These are phyloP conservation scores for Sakesphorus luctuosus DNA, from an alignment of 2,113 vertebrate genomes.

Conservation along the genomic window DNA sequence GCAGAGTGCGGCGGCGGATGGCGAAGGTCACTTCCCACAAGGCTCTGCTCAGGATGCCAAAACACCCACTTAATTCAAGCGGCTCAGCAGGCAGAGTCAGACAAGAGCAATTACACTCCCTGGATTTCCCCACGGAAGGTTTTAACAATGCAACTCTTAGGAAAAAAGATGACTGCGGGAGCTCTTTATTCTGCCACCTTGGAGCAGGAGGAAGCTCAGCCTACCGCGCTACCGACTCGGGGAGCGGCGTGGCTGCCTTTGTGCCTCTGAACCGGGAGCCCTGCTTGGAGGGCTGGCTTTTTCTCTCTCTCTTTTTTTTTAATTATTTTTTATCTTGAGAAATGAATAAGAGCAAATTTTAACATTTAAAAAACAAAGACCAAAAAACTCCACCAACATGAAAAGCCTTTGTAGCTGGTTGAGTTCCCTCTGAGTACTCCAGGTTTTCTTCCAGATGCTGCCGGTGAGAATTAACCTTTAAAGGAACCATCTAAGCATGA, in stretches of 20 bases:
- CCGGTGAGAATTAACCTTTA: conserved; percentile 33
- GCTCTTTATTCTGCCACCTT: conserved; percentile 60
- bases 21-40: conserved; percentile 77
- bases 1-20: conserved; percentile 36
- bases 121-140: conserved; percentile 71
- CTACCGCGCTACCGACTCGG: neutral
- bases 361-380: neutral
- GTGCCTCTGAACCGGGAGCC: neutral
- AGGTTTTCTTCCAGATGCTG: neutral
- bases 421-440: neutral
- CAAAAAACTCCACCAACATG: neutral
- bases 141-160: conserved; percentile 64
- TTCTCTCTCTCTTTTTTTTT: neutral
- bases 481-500: neutral
- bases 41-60: conserved; percentile 72
- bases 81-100: conserved; percentile 63
- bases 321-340: neutral
- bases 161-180: conserved; percentile 45
- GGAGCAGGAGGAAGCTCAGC: neutral
- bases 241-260: neutral
- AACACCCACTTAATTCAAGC: conserved; percentile 77
- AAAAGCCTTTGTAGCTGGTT: neutral
- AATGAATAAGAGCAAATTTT: conserved; percentile 26
- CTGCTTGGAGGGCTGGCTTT: neutral
- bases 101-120: conserved; percentile 75